Base-by-base conservation (phyloP, 2,888 invertebrate genomes). In the Latrodectus hesperus region DNA sequence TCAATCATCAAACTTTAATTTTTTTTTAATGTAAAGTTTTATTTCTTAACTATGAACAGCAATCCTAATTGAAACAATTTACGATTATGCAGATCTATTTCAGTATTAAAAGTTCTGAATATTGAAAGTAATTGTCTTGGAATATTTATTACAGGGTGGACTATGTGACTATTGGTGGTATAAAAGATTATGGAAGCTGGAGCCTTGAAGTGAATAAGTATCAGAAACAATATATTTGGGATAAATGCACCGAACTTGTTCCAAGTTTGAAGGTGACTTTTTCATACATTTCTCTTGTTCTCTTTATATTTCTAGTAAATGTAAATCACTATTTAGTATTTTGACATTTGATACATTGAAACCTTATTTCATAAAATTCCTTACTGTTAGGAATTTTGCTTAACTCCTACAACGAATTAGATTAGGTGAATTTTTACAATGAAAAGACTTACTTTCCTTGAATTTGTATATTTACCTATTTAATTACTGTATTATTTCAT, bases 161-260 rank as follows among this genome's bases (percentile, higher is more conserved):
- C 1, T 92, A 93, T 0, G 95, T 96, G 0, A 96, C 96, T 0
- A 92, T 98, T 55, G 98, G 99, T 0, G 98, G 98, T 0, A 95
- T 95, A 72, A 93, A 98, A 80, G 96, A 97, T 90, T 97, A 95
- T 90, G 96, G 96, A 90, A 96, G 96, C 90, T 96, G 95, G 91
- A 95, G 95, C 90, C 92, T 92, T 38, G 92, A 94, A 10, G 92
- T 95, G 17, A 95, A 95, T 91, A 94, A 94, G 88, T 94, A 96
- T 90, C 97, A 97, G 91, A 93, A 94, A 0, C 94, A 95, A 53
- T 94, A 95, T 11, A 98, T 98, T 90, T 94, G 95, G 92, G 95
- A 96, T 90, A 94, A 96, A 87, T 97, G 97, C 91, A 94, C 94
- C 89, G 93, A 94, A n/a, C 91, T 98, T 88, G 91, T 97, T 88